Base-by-base conservation (phyloP, 2,888 invertebrate species). In the Euplexia lucipara region DNA sequence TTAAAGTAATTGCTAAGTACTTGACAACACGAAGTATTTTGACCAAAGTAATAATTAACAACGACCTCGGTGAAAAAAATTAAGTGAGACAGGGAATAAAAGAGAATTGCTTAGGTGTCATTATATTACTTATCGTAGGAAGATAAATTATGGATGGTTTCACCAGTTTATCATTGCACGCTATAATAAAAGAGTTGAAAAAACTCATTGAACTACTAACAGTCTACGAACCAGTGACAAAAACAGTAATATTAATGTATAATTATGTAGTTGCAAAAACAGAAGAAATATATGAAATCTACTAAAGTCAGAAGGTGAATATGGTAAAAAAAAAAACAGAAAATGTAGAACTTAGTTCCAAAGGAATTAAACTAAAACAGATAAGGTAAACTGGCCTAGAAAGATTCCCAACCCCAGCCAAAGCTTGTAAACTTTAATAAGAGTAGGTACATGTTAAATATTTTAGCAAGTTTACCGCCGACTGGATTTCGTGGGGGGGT, bases 401-500 rank as follows among this genome's bases (percentile, higher is more conserved):
- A 74, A 53, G 35, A 75, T 70, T 62, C 42, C 30, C 14, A 42
- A 37, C 57, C 54, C 52, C 42, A 57, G 60, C 42, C 45, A 35
- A 51, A 57, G 22, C 68, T 56, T 79, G 54, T 73, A 62, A 74
- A 79, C 53, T 75, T 78, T 75, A 77, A 76, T 79, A 83, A 78
- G 78, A 78, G 69, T 76, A 73, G 76, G 67, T 76, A 73, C 77
- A 79, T 52, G 76, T 75, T 85, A 79, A 84, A 85, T 83, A 83
- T 75, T 86, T 83, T 73, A 85, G 72, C 42, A 58, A 64, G 63
- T 62, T 60, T 60, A 64, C 68, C 61, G 67, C 63, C 57, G 60
- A 51, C 58, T 61, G 69, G 32, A 63, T 72, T 63, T 63, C 51
- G 53, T 45, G 39, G 59, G 26, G 26, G 57, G 63, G 70, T 64